Evolutionary conservation across 1,140 invertebrate genomes (phyloP), one percentile per base, ranked within the genome.

Genomic region (Bombus confusus): DNA sequence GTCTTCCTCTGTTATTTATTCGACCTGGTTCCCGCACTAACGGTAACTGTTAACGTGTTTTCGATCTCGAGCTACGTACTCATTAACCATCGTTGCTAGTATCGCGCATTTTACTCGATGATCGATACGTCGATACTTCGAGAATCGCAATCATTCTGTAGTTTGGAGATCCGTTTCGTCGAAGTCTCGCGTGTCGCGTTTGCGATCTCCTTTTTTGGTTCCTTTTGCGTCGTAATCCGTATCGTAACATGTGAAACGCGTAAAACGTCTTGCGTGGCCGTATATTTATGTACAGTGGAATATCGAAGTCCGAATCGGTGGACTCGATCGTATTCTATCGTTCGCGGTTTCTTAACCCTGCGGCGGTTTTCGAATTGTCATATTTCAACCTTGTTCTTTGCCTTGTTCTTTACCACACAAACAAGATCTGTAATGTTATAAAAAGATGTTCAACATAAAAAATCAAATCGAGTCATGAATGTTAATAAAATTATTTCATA

Each of bases 241-340:
- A 62, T n/a, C 52, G 34, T 34, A 41, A 22, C 3, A 2, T n/a
- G 18, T 22, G 47, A 52, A n/a, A 82, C 22, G 34, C 43, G 43
- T 5, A 5, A 69, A 28, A 2, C 12, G 5, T 41, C 5, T 15
- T 8, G 41, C 59, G 31, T 64, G 25, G 25, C 2, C 28, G 15
- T 13, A 66, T 75, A 83, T 75, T 47, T 83, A 52, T 18, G 15
- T 34, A 66, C 47, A 75, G 15, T 31, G 47, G 25, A 25, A 72
- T 43, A 41, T 43, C 37, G 52, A 75, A 83, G 31, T 80, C 12
- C 0, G 6, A 80, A 22, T 47, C 15, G 43, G 10, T 52, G 47
- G 47, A 52, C 6, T 52, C 22, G 5, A n/a, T 52, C 71, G 52
- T 34, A 66, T 59, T 81, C 6, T 28, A 68, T 57, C 15, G 34